These are phyloP conservation scores for Cataglyphis cursor DNA, from an alignment of 2,888 invertebrate genomes.

Conservation along the genomic window DNA sequence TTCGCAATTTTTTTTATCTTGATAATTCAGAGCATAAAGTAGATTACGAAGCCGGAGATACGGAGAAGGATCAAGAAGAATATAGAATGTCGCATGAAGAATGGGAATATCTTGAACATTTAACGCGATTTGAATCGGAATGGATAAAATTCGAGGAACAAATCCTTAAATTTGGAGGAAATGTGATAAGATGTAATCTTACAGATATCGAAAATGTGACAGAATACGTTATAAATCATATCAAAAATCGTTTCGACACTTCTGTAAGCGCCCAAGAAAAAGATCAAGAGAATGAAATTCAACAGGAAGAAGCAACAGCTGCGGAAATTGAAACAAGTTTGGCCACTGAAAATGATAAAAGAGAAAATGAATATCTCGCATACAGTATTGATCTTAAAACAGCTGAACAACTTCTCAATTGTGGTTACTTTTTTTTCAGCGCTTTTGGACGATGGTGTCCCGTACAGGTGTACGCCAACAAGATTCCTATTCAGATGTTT, in stretches of 20 bases:
- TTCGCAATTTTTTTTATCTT: conserved; percentile 36
- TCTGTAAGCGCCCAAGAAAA: conserved; percentile 87
- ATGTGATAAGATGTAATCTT: conserved; percentile 73
- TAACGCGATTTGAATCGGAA: conserved; percentile 63
- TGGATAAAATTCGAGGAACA: conserved; percentile 74
- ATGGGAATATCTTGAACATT: conserved; percentile 51
- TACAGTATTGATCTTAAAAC: conserved; percentile 87
- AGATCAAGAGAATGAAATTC: conserved; percentile 87
- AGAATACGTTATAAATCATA: conserved; percentile 78
- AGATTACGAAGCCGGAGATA: background rate
- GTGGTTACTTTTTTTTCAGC: conserved; percentile 90
- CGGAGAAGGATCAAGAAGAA: background rate
- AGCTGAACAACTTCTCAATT: conserved; percentile 88
- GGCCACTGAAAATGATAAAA: conserved; percentile 72
- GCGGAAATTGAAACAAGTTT: conserved; percentile 85
- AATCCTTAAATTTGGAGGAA: conserved; percentile 71
- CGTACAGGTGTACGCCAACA: conserved; percentile 88
- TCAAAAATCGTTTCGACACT: conserved; percentile 85
- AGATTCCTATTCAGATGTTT: conserved; percentile 88
- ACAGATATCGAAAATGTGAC: conserved; percentile 79
- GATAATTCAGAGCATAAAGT: background rate
- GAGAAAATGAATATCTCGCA: conserved; percentile 82
- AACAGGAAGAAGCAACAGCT: conserved; percentile 85
- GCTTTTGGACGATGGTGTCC: conserved; percentile 90
- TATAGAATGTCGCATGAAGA: conserved; percentile 22